Evolutionary conservation across 2,113 vertebrate species (phyloP).

Genomic region (Marmota monax): DNA sequence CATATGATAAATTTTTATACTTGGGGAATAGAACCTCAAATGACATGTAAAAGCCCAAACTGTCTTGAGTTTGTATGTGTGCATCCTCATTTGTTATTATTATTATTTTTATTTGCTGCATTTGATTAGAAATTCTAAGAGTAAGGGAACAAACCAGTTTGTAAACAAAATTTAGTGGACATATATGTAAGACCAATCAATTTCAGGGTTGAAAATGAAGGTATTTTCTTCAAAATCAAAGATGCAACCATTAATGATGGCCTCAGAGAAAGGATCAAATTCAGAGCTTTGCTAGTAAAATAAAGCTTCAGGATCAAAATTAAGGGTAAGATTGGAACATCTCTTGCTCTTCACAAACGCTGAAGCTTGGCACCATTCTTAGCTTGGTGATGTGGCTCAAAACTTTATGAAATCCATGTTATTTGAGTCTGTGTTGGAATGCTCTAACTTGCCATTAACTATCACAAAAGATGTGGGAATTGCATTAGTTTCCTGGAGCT

Average conservation of each 20-base stretch:
- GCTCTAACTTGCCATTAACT: not conserved
- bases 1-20: not conserved
- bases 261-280: not conserved
- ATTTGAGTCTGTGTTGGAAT: not conserved
- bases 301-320: not conserved
- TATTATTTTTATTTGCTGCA: not conserved
- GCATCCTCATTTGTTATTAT: not conserved
- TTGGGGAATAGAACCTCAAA: not conserved
- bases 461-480: not conserved
- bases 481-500: not conserved
- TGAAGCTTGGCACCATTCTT: not conserved
- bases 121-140: not conserved
- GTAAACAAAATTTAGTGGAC: not conserved
- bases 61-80: not conserved
- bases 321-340: not conserved
- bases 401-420: not conserved
- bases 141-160: not conserved
- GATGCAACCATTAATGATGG: not conserved
- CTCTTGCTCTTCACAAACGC: not conserved
- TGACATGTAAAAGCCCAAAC: not conserved
- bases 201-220: not conserved
- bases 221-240: conserved; percentile 23
- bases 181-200: not conserved
- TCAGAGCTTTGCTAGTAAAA: not conserved
- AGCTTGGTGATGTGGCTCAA: not conserved